Evolutionary conservation across 1,140 invertebrate genomes (phyloP).

Genomic region (Scaptodrosophila lebanonensis): DNA sequence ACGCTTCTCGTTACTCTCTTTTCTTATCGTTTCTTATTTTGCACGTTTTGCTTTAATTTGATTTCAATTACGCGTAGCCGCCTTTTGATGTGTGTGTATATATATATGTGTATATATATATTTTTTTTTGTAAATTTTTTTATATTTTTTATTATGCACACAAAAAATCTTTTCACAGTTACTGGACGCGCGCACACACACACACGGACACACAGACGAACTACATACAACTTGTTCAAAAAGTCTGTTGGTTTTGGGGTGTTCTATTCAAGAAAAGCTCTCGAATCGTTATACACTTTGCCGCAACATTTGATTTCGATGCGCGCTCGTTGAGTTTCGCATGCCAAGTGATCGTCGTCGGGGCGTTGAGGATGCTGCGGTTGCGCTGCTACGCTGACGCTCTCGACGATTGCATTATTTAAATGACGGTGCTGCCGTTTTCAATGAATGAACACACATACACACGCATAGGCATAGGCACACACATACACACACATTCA

Average conservation of each 20-base stretch:
- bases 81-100: conserved; percentile 42
- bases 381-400: conserved; percentile 18
- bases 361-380: conserved; percentile 24
- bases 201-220: too few species aligned
- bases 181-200: conserved; percentile 13
- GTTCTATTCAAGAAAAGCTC: too few species aligned
- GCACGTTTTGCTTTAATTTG: conserved; percentile 63
- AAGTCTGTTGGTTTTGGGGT: too few species aligned
- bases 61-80: conserved; percentile 69
- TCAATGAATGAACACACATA: conserved; percentile 60
- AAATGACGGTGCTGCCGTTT: conserved; percentile 32
- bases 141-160: conserved; percentile 34
- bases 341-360: conserved; percentile 62
- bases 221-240: too few species aligned
- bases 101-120: conserved; percentile 13
- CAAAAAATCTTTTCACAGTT: conserved; percentile 41
- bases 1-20: conserved; percentile 28
- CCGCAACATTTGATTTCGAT: conserved; percentile 52
- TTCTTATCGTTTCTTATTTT: conserved; percentile 32
- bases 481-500: conserved; percentile 23
- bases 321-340: conserved; percentile 71
- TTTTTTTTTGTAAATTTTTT: conserved; percentile 16
- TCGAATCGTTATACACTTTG: too few species aligned
- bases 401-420: conserved; percentile 57
- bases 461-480: conserved; percentile 18